These are phyloP conservation scores for Embidobia sp. DNA, from an alignment of 2,888 invertebrate genomes.

Conservation along the genomic window DNA sequence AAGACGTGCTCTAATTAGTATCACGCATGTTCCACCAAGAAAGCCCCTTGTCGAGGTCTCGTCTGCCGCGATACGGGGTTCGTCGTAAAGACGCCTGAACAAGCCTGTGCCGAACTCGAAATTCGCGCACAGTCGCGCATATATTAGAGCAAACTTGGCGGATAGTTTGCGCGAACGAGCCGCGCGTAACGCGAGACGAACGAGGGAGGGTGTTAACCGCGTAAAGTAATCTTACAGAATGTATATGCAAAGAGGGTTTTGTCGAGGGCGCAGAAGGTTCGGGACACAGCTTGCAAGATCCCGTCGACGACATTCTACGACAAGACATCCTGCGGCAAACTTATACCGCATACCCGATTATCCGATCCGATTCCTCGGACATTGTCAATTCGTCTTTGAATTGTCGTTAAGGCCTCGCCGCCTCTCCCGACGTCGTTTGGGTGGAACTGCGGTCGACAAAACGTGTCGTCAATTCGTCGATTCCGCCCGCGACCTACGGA, in stretches of 20 bases:
- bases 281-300: constrained; percentile 80
- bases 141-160: constrained; percentile 80
- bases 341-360: constrained; percentile 67
- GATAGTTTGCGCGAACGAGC: constrained; percentile 76
- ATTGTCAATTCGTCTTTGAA: constrained; percentile 58
- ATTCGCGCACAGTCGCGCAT: constrained; percentile 80
- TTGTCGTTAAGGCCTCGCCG: constrained; percentile 40
- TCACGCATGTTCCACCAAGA: constrained; percentile 78
- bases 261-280: constrained; percentile 65
- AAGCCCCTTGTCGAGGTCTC: constrained; percentile 68
- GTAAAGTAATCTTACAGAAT: constrained; percentile 82
- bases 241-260: constrained; percentile 81
- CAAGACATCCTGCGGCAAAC: constrained; percentile 77
- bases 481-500: not conserved
- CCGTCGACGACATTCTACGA: constrained; percentile 76
- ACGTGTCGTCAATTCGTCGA: constrained; percentile 40
- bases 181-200: constrained; percentile 66
- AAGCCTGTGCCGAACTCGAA: constrained; percentile 77
- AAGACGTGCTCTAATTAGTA: constrained; percentile 80
- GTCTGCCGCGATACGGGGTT: constrained; percentile 62
- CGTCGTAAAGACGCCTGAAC: constrained; percentile 67
- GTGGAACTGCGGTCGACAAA: constrained; percentile 45
- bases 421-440: constrained; percentile 40
- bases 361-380: constrained; percentile 52
- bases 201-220: constrained; percentile 79